Evolutionary conservation across 2,797 vertebrate genomes (phyloP), one percentile per base, ranked within the genome.

Genomic region (Catostomus latipinnis): DNA sequence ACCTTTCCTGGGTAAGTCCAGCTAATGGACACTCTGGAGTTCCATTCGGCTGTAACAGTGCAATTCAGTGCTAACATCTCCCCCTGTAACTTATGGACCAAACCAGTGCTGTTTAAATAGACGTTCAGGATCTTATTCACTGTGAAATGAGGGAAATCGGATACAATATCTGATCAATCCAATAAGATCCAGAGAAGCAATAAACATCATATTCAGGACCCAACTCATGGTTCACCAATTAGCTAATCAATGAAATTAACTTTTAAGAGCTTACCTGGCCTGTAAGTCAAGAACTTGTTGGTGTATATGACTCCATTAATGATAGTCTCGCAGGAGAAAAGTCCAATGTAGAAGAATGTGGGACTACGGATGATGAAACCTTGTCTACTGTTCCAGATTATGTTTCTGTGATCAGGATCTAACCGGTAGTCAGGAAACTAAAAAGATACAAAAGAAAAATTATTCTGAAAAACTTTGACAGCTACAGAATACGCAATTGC

Each of bases 1-100:
- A 66, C 98, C 93, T 96, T 91, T 83, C 94, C 95, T 1, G 98
- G 97, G 76, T 96, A 98, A 81, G 86, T 94, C 98, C 98, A 99
- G 6, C 87, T 93, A 86, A 99, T 96, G 70, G 94, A 92, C 72
- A 98, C 96, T 89, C 98, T 94, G 4, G 96, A 94, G 93, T 99
- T 99, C 84, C 94, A 90, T 74, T 95, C 94, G 0, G 93, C 95
- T 0, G 92, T 97, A 57, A 95, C 95, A 0, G 95, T 97, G 83
- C 98, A 99, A 91, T 96, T 98, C 79, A 99, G 90, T 0, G 87
- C 92, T 14, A 99, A 88, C 1, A 84, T 91, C 9, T 94, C 90
- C 14, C 95, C 95, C 80, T 89, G 93, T 73, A 99, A 90, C 8
- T 94, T 56, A 80, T 91, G 92, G 74, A 97, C 90, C 0, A 93